Base-by-base conservation (phyloP, 2,888 invertebrate species). In the Drosophila multiciliata region DNA sequence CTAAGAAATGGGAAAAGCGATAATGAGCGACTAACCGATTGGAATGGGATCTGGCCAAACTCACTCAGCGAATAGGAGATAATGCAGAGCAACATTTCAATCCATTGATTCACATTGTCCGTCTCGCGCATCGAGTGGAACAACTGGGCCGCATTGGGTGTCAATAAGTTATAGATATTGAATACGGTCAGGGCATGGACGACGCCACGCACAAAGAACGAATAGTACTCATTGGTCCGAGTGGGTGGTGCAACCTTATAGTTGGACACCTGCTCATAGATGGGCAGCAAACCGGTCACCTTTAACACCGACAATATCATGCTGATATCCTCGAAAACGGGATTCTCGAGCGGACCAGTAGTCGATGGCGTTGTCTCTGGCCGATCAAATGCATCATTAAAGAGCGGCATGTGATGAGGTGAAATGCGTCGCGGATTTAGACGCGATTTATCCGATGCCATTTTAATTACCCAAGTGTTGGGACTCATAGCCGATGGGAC, bases 51-150 rank as follows among this genome's bases (percentile, higher is more conserved):
- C n/a, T 20, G 1, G 23, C 9, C 4, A 2, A 40, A 80, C 78
- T 78, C 68, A 78, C 78, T 78, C 12, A 78, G 29, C 4, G 90
- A 86, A 54, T 92, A 91, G 36, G 92, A 90, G 5, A 87, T 62
- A 17, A 91, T 89, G 60, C 90, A 90, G 17, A 92, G 85, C 15
- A 92, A 40, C 9, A 91, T 74, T 35, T 93, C 92, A 45, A 92
- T 90, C 88, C 91, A 92, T 66, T 91, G 89, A 73, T 91, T 92
- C 3, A 92, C 84, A 66, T 90, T 91, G 36, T 92, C 92, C 8
- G 91, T 90, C 36, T 92, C 91, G 5, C 90, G 73, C 26, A 85
- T 76, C 0, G 87, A 87, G 58, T 79, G 81, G 32, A 90, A 90
- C 0, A 89, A 49, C 54, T 91, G 83, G 1, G 75, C 73, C 15